Percentiles rank a stretch among this genome's conserved stretches.
Conservation (phyloP, 2,888 invertebrate genomes). For the Stegana nigrithorax region DNA sequence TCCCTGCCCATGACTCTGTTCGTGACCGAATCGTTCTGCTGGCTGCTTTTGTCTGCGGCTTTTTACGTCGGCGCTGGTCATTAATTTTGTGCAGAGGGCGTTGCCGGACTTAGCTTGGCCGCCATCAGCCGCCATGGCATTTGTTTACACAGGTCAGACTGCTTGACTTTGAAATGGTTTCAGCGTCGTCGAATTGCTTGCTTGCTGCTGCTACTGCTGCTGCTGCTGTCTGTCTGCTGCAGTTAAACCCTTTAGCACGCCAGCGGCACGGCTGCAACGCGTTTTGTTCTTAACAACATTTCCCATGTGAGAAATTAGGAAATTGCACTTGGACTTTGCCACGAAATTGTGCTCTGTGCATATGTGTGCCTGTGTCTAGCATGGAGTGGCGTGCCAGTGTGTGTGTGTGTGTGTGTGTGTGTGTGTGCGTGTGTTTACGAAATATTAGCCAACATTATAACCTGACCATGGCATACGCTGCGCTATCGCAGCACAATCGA, state of each 20-base stretch:
- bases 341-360: background rate
- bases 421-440: background rate
- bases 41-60: background rate
- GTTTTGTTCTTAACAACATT: slow-evolving; percentile 50
- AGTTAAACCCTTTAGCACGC: background rate
- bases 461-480: too few species aligned
- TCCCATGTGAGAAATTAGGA: slow-evolving; percentile 64
- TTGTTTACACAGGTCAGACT: background rate
- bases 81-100: background rate
- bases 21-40: slow-evolving; percentile 29
- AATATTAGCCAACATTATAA: slow-evolving; percentile 7
- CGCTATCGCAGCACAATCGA: too few species aligned
- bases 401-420: background rate
- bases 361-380: background rate
- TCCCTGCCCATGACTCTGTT: too few species aligned
- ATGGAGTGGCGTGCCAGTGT: background rate
- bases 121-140: background rate
- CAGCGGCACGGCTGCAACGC: slow-evolving; percentile 14
- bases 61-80: background rate
- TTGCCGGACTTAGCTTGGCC: background rate
- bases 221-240: slow-evolving; percentile 5
- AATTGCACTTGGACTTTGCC: slow-evolving; percentile 54
- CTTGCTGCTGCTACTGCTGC: background rate
- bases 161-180: background rate
- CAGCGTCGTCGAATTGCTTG: too few species aligned